A percentile compares a stretch with the other conserved stretches of the same genome.
phyloP scores from a whole-genome alignment of 2,113 vertebrate species.

The Dromas ardeola region DNA sequence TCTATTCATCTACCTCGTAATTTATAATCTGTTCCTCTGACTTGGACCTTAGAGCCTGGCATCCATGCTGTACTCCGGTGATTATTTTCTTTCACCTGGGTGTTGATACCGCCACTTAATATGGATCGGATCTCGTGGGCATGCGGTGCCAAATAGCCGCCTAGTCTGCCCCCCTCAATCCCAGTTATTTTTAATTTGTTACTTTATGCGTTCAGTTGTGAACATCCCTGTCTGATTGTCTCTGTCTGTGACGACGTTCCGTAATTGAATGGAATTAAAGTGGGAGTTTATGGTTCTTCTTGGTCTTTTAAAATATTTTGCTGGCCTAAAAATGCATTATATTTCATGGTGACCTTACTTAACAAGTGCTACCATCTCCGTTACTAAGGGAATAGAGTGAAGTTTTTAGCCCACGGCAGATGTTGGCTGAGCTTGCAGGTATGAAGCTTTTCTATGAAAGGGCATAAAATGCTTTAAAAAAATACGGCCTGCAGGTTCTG shows the following conservation, averaged over 20 bases:
- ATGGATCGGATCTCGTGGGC: background rate
- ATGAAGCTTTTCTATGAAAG: conserved; percentile 54
- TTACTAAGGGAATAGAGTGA: background rate
- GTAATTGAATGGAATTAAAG: conserved; percentile 23
- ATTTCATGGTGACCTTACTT: conserved; percentile 47
- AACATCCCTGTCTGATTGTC: background rate
- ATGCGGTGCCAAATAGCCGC: background rate
- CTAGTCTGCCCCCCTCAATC: background rate
- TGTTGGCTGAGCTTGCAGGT: conserved; percentile 57
- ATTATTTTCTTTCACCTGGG: background rate
- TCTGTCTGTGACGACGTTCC: background rate
- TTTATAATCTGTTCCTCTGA: background rate
- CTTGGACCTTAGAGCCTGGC: background rate
- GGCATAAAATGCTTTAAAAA: conserved; percentile 45
- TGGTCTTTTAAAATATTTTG: conserved; percentile 49
- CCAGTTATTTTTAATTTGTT: background rate
- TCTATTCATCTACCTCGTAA: background rate
- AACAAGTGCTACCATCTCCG: background rate
- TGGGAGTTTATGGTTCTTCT: conserved; percentile 49
- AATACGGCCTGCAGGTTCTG: background rate
- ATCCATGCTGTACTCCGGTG: background rate
- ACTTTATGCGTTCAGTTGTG: background rate
- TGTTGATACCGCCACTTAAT: background rate
- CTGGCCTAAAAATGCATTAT: conserved; percentile 24
- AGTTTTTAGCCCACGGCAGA: conserved; percentile 37